Evolutionary conservation across 2,888 invertebrate species (phyloP).

Genomic region (Eristalis pertinax): DNA sequence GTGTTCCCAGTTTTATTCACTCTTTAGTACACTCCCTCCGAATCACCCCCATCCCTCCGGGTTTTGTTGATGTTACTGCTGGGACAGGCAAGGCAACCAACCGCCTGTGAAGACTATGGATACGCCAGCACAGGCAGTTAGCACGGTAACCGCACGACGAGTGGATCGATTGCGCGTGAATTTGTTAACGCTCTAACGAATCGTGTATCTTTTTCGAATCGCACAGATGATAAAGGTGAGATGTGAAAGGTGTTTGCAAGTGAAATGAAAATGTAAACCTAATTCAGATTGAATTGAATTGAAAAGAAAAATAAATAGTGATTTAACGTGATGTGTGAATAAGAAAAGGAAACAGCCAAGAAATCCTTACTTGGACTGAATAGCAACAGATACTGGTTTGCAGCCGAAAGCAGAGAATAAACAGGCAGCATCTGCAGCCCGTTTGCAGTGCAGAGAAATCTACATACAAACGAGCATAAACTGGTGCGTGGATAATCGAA

Average conservation of each 20-base stretch:
- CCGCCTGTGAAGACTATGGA: constrained; percentile 30
- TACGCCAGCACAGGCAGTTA: constrained; percentile 48
- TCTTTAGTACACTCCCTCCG: constrained; percentile 58
- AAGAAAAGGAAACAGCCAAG: constrained; percentile 13
- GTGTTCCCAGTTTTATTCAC: constrained; percentile 58
- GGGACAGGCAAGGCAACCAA: constrained; percentile 26
- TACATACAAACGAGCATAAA: constrained; percentile 30
- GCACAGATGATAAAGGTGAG: constrained; percentile 2
- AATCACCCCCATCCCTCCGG: not conserved
- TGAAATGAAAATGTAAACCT: constrained; percentile 27
- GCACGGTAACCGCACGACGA: constrained; percentile 69
- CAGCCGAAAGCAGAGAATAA: constrained; percentile 15
- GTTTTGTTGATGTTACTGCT: not conserved
- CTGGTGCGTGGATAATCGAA: constrained; percentile 70
- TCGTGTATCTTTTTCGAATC: constrained; percentile 54
- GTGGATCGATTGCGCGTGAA: constrained; percentile 59
- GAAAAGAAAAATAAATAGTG: constrained; percentile 9
- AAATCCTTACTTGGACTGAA: not conserved
- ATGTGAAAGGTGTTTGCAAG: constrained; percentile 39
- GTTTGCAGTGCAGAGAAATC: constrained; percentile 51
- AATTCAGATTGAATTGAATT: constrained; percentile 35
- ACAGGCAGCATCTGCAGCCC: constrained; percentile 50
- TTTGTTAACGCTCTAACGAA: constrained; percentile 31
- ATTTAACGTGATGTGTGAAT: constrained; percentile 39
- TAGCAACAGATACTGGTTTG: constrained; percentile 40